Evolutionary conservation across 1,140 invertebrate genomes (phyloP), one percentile per base, ranked within the genome.

Genomic region (Pristionchus pacificus): DNA sequence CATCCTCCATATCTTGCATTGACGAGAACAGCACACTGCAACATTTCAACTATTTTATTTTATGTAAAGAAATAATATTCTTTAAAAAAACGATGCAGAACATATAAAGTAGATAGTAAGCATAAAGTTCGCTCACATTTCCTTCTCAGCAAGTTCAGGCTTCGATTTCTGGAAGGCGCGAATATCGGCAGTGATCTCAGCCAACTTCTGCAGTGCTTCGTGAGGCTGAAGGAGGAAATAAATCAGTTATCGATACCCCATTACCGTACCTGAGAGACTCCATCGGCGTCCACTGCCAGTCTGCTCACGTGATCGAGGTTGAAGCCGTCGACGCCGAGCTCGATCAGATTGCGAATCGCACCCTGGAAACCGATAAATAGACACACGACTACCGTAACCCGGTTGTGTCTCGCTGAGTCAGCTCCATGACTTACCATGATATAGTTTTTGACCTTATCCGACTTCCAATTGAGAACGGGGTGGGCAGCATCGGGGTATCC

Each of bases 251-350:
- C 6, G 38, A 49, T 49, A 10, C 6, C 38, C 10, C 33, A 25
- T n/a, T 24, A 30, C 13, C 70, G 31, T 61, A 72, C 71, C 63
- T 68, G 49, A 31, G 65, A 59, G 19, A 32, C 58, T 68, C 71
- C 71, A 25, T 68, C 49, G 25, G 60, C 25, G 30, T 73, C 65
- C 28, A 73, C 59, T 33, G 71, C 71, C 24, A 73, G 25, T 24
- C 58, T 59, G 31, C 65, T 68, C 33, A 73, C 59, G 61, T 75
- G 70, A 59, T 75, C 71, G 14, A 75, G 38, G 58, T 75, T 71
- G 66, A 75, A 74, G 31, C 71, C 74, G 30, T 75, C 74, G 1
- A 75, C 74, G 64, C 74, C 74, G 15, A 75, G 49, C 60, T 68
- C 55, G 28, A 70, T 31, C 28, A 73, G 74, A 29, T 75, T 75